phyloP scores from a whole-genome alignment of 2,113 vertebrate genomes.

The Otus sunia region DNA sequence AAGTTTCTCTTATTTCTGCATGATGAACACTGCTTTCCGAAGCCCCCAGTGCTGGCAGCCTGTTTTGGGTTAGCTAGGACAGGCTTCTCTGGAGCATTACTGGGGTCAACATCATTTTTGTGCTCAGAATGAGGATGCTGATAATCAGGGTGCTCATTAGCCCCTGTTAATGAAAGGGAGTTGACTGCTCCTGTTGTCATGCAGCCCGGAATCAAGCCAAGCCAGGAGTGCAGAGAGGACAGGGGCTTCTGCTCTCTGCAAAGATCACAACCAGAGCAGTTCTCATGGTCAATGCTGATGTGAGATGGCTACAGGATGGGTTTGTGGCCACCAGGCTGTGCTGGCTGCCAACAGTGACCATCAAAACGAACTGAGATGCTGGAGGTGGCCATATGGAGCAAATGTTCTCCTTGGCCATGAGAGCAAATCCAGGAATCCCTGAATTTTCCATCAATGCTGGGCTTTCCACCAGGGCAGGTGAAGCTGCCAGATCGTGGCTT shows the following conservation, averaged over 20 bases:
- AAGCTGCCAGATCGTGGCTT: not conserved
- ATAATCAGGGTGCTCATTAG: not conserved
- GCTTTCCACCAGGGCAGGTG: not conserved
- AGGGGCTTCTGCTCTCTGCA: not conserved
- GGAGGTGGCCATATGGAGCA: rapidly evolving
- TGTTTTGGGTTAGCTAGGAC: not conserved
- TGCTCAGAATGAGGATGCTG: not conserved
- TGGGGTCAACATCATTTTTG: not conserved
- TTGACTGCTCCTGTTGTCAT: rapidly evolving
- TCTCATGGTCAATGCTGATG: not conserved
- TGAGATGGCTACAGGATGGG: rapidly evolving
- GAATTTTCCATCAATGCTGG: not conserved
- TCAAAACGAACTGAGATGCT: rapidly evolving
- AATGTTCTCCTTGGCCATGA: not conserved
- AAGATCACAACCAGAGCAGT: not conserved
- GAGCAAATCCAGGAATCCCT: not conserved
- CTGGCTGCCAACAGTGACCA: not conserved
- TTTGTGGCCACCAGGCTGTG: not conserved
- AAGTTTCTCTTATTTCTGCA: not conserved
- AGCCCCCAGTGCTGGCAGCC: not conserved
- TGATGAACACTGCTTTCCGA: not conserved
- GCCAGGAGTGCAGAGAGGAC: rapidly evolving
- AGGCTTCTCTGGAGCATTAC: not conserved
- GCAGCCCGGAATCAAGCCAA: not conserved
- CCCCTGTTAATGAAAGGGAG: not conserved